These are phyloP conservation scores for Drosophila azteca DNA, from an alignment of 1,140 invertebrate species.

Conservation along the genomic window DNA sequence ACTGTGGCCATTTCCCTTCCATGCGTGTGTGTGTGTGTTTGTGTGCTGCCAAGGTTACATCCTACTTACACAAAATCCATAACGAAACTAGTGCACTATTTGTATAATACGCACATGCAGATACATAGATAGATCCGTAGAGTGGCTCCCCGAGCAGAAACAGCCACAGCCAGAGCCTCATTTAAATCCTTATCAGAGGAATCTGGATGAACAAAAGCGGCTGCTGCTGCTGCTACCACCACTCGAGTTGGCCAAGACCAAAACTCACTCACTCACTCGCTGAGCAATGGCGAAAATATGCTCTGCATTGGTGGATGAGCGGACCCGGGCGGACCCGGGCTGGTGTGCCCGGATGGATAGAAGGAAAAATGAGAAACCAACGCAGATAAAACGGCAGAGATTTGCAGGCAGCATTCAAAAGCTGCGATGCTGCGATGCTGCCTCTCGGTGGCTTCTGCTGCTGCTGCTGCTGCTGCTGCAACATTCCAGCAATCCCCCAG, in stretches of 20 bases:
- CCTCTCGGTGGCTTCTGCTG: constrained; percentile 20
- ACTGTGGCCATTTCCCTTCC: constrained; percentile 36
- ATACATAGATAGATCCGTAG: too few relatives aligned
- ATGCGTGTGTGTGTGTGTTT: constrained; percentile 42
- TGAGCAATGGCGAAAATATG: constrained; percentile 67
- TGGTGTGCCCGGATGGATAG: constrained; percentile 46
- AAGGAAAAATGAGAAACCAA: constrained; percentile 78
- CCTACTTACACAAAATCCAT: constrained; percentile 80
- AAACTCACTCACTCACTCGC: constrained; percentile 75
- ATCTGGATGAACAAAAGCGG: constrained; percentile 82
- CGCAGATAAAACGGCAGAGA: constrained; percentile 78
- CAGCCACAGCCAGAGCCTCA: constrained; percentile 53
- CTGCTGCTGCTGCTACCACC: constrained; percentile 46
- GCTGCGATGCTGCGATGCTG: constrained; percentile 24
- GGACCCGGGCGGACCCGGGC: constrained; percentile 34
- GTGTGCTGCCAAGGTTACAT: constrained; percentile 73
- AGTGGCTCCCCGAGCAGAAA: neutral
- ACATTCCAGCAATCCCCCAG: constrained; percentile 67
- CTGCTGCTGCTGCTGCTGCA: constrained; percentile 21
- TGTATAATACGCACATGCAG: constrained; percentile 76
- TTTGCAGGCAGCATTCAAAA: constrained; percentile 78
- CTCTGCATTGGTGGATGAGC: constrained; percentile 14
- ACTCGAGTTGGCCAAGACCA: constrained; percentile 46
- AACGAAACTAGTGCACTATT: constrained; percentile 81
- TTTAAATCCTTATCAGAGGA: constrained; percentile 81